Evolutionary conservation across 2,888 invertebrate species (phyloP).

Genomic region (Branchinecta sandiegonensis): DNA sequence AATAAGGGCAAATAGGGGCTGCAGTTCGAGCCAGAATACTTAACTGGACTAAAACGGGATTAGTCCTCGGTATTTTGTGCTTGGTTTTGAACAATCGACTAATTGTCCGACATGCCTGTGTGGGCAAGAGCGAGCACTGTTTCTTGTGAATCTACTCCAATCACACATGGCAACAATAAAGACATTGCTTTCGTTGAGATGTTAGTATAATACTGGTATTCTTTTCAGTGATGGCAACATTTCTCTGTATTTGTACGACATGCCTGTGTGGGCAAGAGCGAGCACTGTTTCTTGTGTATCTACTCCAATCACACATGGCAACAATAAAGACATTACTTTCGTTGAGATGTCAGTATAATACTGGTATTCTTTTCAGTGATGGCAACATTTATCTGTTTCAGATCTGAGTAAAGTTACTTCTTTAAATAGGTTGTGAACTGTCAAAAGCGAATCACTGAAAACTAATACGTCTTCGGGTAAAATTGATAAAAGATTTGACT

Average conservation of each 20-base stretch:
- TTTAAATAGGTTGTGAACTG: not conserved
- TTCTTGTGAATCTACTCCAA: conserved; percentile 17
- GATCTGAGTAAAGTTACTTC: not conserved
- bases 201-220: conserved; percentile 9
- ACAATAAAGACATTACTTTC: conserved; percentile 16
- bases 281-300: not conserved
- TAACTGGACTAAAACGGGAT: no score
- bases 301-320: conserved; percentile 23
- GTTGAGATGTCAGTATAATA: conserved; percentile 19
- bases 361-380: conserved; percentile 17
- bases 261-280: conserved; percentile 23
- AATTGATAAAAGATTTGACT: no score
- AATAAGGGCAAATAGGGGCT: no score
- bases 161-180: conserved; percentile 21
- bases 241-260: not conserved
- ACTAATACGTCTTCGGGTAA: no score
- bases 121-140: not conserved
- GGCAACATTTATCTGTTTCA: not conserved
- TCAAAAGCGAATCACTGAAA: no score
- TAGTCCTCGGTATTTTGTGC: no score
- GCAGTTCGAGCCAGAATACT: no score
- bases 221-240: conserved; percentile 17
- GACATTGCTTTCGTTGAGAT: conserved; percentile 19
- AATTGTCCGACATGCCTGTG: not conserved
- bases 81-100: no score